Percentiles rank a stretch among this genome's conserved stretches.
These are phyloP conservation scores for Orchestia grillus DNA, from an alignment of 1,140 invertebrate genomes.

Conservation along the genomic window DNA sequence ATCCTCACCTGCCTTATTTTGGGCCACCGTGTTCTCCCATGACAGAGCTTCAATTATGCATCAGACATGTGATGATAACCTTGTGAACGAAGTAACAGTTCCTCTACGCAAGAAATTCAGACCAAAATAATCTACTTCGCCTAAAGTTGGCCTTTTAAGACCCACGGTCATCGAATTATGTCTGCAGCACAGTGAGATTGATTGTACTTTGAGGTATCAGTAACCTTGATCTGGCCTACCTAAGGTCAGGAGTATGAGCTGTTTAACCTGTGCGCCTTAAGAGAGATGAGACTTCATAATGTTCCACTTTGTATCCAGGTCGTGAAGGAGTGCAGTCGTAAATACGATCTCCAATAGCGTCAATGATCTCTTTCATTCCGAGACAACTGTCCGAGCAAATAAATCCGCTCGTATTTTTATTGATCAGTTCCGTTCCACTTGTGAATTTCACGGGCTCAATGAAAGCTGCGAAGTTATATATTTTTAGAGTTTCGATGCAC, in stretches of 20 bases:
- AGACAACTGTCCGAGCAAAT: not conserved
- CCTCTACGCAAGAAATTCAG: not conserved
- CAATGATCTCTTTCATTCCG: not conserved
- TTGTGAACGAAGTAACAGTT: not conserved
- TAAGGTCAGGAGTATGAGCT: conserved; percentile 23
- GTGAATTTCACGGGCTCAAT: not conserved
- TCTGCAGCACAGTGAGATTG: not conserved
- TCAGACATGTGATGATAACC: not conserved
- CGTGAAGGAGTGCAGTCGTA: not conserved
- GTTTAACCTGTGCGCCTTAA: not conserved
- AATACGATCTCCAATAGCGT: not conserved
- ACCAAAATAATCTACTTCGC: not conserved
- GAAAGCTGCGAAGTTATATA: not conserved
- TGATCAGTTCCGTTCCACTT: not conserved
- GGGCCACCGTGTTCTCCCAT: not conserved
- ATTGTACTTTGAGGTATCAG: conserved; percentile 2
- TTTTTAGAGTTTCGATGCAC: not conserved
- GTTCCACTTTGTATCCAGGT: not conserved
- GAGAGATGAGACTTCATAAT: not conserved
- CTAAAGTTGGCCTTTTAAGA: not conserved
- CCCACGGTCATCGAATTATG: not conserved
- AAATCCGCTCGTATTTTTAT: not conserved
- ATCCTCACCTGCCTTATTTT: not conserved
- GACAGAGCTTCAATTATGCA: not conserved
- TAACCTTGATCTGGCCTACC: conserved; percentile 10